These are phyloP conservation scores for Steromphala cineraria DNA, from an alignment of 2,888 invertebrate genomes.

Conservation along the genomic window DNA sequence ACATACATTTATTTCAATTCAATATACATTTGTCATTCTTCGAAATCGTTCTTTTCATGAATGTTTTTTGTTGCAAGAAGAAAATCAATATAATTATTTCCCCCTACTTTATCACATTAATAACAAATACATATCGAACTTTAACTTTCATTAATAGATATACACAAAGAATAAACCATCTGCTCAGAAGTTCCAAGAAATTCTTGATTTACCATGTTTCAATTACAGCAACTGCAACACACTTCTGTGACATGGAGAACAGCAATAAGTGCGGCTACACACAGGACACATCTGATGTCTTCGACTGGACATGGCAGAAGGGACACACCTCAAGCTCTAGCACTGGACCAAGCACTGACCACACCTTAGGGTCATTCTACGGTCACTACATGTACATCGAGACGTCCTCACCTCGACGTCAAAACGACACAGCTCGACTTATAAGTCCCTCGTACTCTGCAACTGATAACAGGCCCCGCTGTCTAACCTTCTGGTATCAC, in stretches of 20 bases:
- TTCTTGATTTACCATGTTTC: slow-evolving; percentile 63
- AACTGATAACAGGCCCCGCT: slow-evolving; percentile 45
- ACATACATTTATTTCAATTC: background rate
- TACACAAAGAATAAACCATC: no score
- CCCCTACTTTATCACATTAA: no score
- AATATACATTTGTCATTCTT: background rate
- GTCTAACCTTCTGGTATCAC: slow-evolving; percentile 68
- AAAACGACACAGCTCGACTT: slow-evolving; percentile 55
- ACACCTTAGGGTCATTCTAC: slow-evolving; percentile 50
- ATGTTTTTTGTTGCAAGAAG: no score
- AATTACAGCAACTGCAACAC: slow-evolving; percentile 49
- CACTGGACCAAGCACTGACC: slow-evolving; percentile 64
- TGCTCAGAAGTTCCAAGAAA: no score
- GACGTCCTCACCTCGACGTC: slow-evolving; percentile 51
- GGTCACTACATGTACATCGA: slow-evolving; percentile 66
- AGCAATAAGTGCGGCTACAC: slow-evolving; percentile 48
- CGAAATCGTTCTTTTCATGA: slow-evolving; percentile 20
- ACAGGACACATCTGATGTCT: slow-evolving; percentile 49
- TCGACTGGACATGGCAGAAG: slow-evolving; percentile 56
- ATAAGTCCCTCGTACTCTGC: slow-evolving; percentile 45
- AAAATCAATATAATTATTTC: background rate
- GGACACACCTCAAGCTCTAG: slow-evolving; percentile 46
- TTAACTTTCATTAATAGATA: no score
- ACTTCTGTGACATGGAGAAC: no score
- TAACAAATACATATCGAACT: no score